These are phyloP conservation scores for Drosophila repletoides DNA, from an alignment of 1,140 invertebrate genomes.

Conservation along the genomic window DNA sequence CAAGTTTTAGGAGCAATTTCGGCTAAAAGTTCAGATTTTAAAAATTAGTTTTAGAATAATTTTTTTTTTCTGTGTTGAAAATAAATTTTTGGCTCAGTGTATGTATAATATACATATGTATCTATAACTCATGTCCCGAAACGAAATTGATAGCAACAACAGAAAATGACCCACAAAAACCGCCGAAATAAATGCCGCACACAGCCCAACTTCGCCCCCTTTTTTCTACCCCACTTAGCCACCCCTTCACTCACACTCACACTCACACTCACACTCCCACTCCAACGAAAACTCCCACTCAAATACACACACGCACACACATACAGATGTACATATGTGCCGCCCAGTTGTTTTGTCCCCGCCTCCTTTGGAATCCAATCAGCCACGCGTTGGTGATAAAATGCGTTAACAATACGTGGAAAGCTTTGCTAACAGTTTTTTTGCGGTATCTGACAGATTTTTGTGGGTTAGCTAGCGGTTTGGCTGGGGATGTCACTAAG, in stretches of 20 bases:
- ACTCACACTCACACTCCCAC: constrained; percentile 6
- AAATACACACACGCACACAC: neutral
- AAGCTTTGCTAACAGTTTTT: constrained; percentile 74
- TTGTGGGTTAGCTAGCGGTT: constrained; percentile 56
- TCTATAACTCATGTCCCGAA: constrained; percentile 8
- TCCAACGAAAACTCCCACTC: neutral
- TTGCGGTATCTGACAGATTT: constrained; percentile 78
- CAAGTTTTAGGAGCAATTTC: too few relatives aligned
- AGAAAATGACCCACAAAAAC: constrained; percentile 70
- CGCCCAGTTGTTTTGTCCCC: neutral
- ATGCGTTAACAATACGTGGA: constrained; percentile 80
- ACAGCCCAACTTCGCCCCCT: constrained; percentile 1
- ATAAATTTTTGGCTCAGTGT: too few relatives aligned
- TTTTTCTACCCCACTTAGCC: neutral
- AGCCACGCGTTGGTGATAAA: constrained; percentile 79
- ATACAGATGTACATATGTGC: neutral
- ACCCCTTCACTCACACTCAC: neutral
- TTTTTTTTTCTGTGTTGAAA: too few relatives aligned
- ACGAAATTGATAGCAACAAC: constrained; percentile 47
- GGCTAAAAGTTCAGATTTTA: too few relatives aligned
- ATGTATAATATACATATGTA: neutral
- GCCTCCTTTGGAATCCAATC: constrained; percentile 65
- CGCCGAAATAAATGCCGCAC: constrained; percentile 26
- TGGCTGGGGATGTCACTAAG: neutral
- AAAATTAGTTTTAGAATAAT: too few relatives aligned